These are phyloP conservation scores for Ectemnius lituratus DNA, from an alignment of 2,888 invertebrate genomes.

Conservation along the genomic window DNA sequence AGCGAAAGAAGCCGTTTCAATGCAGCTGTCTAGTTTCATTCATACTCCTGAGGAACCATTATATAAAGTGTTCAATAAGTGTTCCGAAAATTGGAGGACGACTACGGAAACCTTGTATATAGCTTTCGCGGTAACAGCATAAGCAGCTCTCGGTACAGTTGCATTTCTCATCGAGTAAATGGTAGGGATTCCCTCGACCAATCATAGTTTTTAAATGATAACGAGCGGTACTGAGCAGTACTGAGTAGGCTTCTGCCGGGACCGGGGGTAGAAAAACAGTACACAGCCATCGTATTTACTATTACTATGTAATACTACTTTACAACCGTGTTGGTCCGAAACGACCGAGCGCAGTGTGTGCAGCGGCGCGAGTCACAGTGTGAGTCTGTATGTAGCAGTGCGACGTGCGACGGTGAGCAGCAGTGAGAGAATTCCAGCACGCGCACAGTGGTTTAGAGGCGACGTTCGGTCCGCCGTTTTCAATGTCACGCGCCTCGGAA, in stretches of 20 bases:
- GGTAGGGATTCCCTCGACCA: slow-evolving; percentile 40
- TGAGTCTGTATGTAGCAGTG: slow-evolving; percentile 7
- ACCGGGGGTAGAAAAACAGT: slow-evolving; percentile 12
- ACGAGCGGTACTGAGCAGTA: slow-evolving; percentile 34
- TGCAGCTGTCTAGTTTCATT: slow-evolving; percentile 5
- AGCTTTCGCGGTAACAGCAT: no score
- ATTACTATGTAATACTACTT: slow-evolving; percentile 13
- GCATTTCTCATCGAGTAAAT: slow-evolving; percentile 13
- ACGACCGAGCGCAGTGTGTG: no score
- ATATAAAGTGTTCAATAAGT: background rate
- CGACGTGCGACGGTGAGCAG: background rate
- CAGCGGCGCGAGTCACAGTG: no score
- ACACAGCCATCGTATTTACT: slow-evolving; percentile 36
- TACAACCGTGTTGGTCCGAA: background rate
- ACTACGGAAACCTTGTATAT: no score
- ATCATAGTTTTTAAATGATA: slow-evolving; percentile 41
- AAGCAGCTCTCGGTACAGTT: background rate
- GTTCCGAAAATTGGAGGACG: no score
- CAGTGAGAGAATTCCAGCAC: slow-evolving; percentile 12
- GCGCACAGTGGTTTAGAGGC: slow-evolving; percentile 7
- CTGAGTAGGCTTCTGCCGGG: slow-evolving; percentile 18
- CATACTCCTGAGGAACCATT: background rate
- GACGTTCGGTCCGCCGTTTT: slow-evolving; percentile 7
- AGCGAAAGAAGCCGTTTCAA: background rate
- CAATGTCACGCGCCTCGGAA: slow-evolving; percentile 33